Base-by-base conservation (phyloP, 2,797 vertebrate species). In the Craterocephalus amniculus region DNA sequence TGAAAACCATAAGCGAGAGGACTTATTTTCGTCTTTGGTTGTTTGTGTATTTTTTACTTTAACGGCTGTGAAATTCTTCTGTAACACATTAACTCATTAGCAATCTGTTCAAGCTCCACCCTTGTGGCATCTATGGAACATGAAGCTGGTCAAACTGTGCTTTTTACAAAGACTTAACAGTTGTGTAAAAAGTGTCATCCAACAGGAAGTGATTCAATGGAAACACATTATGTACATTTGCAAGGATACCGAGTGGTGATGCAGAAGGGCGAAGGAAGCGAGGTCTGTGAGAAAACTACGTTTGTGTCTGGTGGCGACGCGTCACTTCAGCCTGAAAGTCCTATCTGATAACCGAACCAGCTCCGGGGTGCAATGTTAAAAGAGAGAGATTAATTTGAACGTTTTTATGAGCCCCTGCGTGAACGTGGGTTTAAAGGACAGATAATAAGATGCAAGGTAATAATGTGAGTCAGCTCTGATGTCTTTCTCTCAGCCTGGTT, bases 131-230 rank as follows among this genome's bases (percentile, higher is more conserved):
- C 63, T 83, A 74, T 84, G 67, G 32, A 36, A 45, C 63, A 51
- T 29, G 24, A 63, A 22, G 24, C 36, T 29, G 43, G 11, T 31
- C 32, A 71, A 13, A 32, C 0, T 0, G 2, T 3, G 16, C 54
- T 56, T 20, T 48, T 27, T 55, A 8, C 56, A 59, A 63, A 65
- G 32, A 74, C 67, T 70, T 73, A 14, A 20, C 31, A 54, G 58
- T 85, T 81, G 22, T 29, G 0, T 57, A 76, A 79, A 68, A 68
- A 0, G 36, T 58, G 34, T 67, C 34, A 36, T 74, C 57, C 38
- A 22, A 74, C 61, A 80, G 71, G 71, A 87, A 69, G 34, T 75
- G 58, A 79, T 57, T 86, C 62, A 80, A 13, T 54, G 26, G 59
- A 74, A 73, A 52, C 7, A 12, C 26, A 36, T 49, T 12, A 24